These are phyloP conservation scores for Notothenia rossii DNA, from an alignment of 2,113 vertebrate genomes.

Conservation along the genomic window DNA sequence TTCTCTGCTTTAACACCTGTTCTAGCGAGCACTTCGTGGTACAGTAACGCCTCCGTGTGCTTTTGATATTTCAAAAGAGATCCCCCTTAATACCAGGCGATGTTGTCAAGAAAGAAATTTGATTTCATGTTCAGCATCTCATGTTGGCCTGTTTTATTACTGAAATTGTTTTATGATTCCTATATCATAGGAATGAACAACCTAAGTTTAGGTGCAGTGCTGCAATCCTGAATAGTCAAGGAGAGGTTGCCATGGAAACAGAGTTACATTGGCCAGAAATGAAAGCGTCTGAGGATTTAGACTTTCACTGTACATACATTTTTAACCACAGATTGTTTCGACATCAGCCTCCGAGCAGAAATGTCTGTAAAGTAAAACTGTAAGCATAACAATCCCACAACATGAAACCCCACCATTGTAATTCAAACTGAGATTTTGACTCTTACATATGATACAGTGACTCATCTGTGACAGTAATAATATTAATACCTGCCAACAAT, in stretches of 20 bases:
- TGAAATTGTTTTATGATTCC: conserved; percentile 55
- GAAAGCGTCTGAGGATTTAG: conserved; percentile 83
- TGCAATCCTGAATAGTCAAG: conserved; percentile 83
- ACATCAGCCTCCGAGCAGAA: conserved; percentile 50
- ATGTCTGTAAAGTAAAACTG: conserved; percentile 4
- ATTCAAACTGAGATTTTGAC: not conserved
- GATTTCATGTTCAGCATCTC: conserved; percentile 37
- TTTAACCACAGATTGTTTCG: conserved; percentile 82
- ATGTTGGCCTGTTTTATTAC: conserved; percentile 62
- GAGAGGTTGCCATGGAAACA: conserved; percentile 87
- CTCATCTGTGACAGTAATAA: conserved; percentile 13
- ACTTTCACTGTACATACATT: conserved; percentile 84
- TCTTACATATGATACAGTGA: conserved; percentile 1
- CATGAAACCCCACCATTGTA: not conserved
- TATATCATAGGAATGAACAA: conserved; percentile 69
- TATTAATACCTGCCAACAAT: conserved; percentile 26
- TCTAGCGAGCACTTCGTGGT: conserved; percentile 50
- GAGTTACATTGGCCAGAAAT: conserved; percentile 85
- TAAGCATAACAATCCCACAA: not conserved
- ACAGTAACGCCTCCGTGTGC: conserved; percentile 51
- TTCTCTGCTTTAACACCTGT: conserved; percentile 71
- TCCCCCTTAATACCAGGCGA: conserved; percentile 25
- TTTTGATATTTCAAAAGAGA: conserved; percentile 56
- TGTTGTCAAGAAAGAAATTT: conserved; percentile 45
- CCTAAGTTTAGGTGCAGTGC: conserved; percentile 83